These are phyloP conservation scores for Drosophila carrolli DNA, from an alignment of 1,140 invertebrate species.

Conservation along the genomic window DNA sequence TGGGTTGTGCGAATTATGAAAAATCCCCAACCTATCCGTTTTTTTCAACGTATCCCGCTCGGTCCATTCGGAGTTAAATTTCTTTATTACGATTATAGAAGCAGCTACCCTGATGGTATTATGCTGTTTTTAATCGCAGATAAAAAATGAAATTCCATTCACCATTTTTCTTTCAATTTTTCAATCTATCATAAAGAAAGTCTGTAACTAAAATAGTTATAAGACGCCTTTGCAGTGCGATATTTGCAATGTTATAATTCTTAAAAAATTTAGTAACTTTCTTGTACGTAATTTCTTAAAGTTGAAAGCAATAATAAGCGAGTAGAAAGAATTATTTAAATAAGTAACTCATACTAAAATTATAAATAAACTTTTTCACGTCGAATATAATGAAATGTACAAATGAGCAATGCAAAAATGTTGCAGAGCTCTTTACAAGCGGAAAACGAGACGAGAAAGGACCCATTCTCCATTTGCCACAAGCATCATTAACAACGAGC, in stretches of 20 bases:
- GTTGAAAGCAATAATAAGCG: too few species aligned
- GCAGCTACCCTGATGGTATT: neutral
- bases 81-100: slow-evolving; percentile 13
- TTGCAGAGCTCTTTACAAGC: slow-evolving; percentile 8
- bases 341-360: neutral
- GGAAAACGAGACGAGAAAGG: slow-evolving; percentile 11
- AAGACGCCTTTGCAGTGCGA: too few species aligned
- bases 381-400: neutral
- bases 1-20: slow-evolving; percentile 60
- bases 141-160: neutral
- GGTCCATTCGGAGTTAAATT: slow-evolving; percentile 7
- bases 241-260: too few species aligned
- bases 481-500: slow-evolving; percentile 46
- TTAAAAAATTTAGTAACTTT: too few species aligned
- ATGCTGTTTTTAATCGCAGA: slow-evolving; percentile 14
- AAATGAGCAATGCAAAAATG: slow-evolving; percentile 20
- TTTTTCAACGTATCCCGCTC: neutral
- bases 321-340: too few species aligned
- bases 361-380: neutral
- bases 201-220: too few species aligned
- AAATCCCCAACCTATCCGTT: slow-evolving; percentile 18
- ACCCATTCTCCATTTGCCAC: slow-evolving; percentile 20
- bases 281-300: too few species aligned
- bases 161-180: neutral
- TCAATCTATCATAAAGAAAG: too few species aligned